These are phyloP conservation scores for Scomber japonicus DNA, from an alignment of 2,113 vertebrate species.

Conservation along the genomic window DNA sequence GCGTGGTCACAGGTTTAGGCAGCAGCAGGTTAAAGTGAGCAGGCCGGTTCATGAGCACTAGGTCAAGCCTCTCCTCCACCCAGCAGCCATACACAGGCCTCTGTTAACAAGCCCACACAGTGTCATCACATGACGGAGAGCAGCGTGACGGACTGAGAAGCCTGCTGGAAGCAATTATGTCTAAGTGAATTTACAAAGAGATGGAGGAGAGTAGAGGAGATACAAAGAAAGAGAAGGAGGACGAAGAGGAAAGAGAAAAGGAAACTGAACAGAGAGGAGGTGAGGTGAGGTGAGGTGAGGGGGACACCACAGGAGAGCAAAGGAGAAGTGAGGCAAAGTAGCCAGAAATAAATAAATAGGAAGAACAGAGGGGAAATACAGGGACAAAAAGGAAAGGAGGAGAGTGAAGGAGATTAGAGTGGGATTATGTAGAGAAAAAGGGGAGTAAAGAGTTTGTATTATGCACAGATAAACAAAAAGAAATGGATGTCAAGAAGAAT, in stretches of 20 bases:
- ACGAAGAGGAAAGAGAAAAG: slow-evolving; percentile 1
- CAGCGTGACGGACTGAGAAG: slow-evolving; percentile 82
- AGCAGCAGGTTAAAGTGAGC: neutral
- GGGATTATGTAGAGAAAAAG: neutral
- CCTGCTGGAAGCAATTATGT: slow-evolving; percentile 84
- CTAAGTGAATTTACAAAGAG: slow-evolving; percentile 83
- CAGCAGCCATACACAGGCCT: slow-evolving; percentile 32
- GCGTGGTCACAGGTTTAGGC: slow-evolving; percentile 41
- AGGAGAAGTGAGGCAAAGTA: neutral
- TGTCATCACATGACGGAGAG: slow-evolving; percentile 84
- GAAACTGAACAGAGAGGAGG: neutral
- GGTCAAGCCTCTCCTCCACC: slow-evolving; percentile 23
- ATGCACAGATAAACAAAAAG: neutral
- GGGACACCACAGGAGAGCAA: neutral
- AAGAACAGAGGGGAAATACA: neutral
- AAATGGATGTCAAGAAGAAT: neutral
- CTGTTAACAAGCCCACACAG: slow-evolving; percentile 68
- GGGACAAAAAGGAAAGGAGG: neutral
- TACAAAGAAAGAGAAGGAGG: neutral
- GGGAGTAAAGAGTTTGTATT: neutral
- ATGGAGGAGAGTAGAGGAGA: slow-evolving; percentile 1
- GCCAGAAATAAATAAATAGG: neutral
- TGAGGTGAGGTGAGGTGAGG: neutral
- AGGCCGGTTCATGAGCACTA: slow-evolving; percentile 26
- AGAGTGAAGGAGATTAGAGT: slow-evolving; percentile 10